These are phyloP conservation scores for Hypomesus transpacificus DNA, from an alignment of 2,113 vertebrate species.

Conservation along the genomic window DNA sequence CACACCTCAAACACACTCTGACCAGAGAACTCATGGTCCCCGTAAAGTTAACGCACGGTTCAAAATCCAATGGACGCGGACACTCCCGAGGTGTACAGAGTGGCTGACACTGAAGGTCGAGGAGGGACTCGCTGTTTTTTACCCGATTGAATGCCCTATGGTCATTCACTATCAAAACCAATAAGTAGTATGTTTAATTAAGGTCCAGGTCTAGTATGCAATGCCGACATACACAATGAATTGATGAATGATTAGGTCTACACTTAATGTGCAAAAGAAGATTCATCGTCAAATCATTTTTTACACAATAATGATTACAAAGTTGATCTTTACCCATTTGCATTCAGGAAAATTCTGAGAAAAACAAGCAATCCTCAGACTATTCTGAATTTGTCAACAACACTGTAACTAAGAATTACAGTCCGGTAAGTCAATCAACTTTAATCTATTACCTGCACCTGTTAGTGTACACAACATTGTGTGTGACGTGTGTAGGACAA, in stretches of 20 bases:
- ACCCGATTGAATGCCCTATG: background rate
- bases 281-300: too few relatives aligned
- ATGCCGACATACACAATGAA: too few relatives aligned
- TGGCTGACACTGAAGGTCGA: slow-evolving; percentile 26
- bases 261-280: too few relatives aligned
- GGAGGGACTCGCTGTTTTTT: slow-evolving; percentile 4
- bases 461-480: background rate
- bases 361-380: background rate
- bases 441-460: background rate
- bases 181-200: too few relatives aligned
- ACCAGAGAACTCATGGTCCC: slow-evolving; percentile 39
- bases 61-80: slow-evolving; percentile 22
- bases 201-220: too few relatives aligned
- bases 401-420: background rate
- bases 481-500: background rate
- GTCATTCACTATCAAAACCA: too few relatives aligned
- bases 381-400: background rate
- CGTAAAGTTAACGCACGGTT: slow-evolving; percentile 35
- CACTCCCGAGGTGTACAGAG: slow-evolving; percentile 18
- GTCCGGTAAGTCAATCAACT: background rate
- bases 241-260: too few relatives aligned
- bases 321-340: too few relatives aligned
- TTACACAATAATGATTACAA: too few relatives aligned
- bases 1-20: slow-evolving; percentile 52
- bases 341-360: background rate